Percentiles rank a stretch among this genome's conserved stretches.
Conservation (phyloP, 1,140 invertebrate species). For the Acromyrmex echinatior region DNA sequence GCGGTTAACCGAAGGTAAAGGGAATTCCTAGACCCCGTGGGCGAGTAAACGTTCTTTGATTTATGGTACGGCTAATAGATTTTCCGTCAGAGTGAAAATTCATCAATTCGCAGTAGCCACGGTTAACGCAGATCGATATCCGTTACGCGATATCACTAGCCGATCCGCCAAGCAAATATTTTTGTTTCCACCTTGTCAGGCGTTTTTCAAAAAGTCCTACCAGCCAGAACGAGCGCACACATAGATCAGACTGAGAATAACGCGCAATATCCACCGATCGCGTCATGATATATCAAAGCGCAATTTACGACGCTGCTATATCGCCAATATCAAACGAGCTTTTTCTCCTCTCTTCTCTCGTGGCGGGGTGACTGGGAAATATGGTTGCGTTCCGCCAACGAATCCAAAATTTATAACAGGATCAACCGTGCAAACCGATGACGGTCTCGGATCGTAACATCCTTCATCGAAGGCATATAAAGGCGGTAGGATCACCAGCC, state of each 20-base stretch:
- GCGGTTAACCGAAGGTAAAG: slow-evolving; percentile 45
- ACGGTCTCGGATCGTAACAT: slow-evolving; percentile 59
- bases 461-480: slow-evolving; percentile 34
- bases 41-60: slow-evolving; percentile 58
- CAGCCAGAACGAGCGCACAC: slow-evolving; percentile 1
- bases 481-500: neutral
- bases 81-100: slow-evolving; percentile 53
- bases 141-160: slow-evolving; percentile 34
- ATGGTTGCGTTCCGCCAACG: slow-evolving; percentile 59
- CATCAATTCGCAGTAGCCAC: slow-evolving; percentile 47
- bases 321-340: slow-evolving; percentile 57
- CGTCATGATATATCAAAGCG: slow-evolving; percentile 67
- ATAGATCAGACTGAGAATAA: slow-evolving; percentile 68
- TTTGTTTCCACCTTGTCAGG: slow-evolving; percentile 61
- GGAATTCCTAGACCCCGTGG: slow-evolving; percentile 27
- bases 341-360: slow-evolving; percentile 27
- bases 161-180: slow-evolving; percentile 49
- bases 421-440: slow-evolving; percentile 69
- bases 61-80: slow-evolving; percentile 60
- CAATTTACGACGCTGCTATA: slow-evolving; percentile 66
- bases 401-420: slow-evolving; percentile 76
- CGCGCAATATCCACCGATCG: slow-evolving; percentile 63
- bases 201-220: slow-evolving; percentile 58
- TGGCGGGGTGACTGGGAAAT: slow-evolving; percentile 47
- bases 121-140: slow-evolving; percentile 51